These are phyloP conservation scores for Xenotilapia longispinis DNA, from an alignment of 2,113 vertebrate species.

Conservation along the genomic window DNA sequence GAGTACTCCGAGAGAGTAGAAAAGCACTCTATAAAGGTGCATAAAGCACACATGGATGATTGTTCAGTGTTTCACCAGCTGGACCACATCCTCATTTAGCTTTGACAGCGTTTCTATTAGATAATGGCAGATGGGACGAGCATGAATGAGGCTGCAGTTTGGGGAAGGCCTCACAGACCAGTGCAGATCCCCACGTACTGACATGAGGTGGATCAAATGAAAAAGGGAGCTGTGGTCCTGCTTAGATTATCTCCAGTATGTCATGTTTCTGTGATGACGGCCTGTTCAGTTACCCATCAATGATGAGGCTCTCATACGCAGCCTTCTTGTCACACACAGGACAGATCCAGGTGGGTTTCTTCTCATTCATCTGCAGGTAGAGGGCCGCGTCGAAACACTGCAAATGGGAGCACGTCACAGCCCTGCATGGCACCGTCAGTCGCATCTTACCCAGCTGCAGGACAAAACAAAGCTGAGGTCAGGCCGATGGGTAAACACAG, in stretches of 20 bases:
- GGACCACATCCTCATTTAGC: not conserved
- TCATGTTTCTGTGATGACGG: not conserved
- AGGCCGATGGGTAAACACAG: not conserved
- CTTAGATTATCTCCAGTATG: not conserved
- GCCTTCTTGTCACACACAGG: slow-evolving; percentile 98
- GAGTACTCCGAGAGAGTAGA: too few relatives aligned
- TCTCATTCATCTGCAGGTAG: slow-evolving; percentile 99
- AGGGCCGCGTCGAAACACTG: slow-evolving; percentile 98
- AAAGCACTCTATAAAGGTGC: too few relatives aligned
- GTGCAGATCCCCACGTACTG: not conserved
- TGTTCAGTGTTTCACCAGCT: not conserved
- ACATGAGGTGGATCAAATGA: not conserved
- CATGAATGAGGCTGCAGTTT: not conserved
- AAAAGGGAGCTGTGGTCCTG: not conserved
- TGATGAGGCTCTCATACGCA: slow-evolving; percentile 89
- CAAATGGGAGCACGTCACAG: slow-evolving; percentile 93
- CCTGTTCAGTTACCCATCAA: slow-evolving; percentile 81
- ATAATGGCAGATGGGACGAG: not conserved
- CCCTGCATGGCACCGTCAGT: slow-evolving; percentile 89
- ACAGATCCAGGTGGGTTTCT: slow-evolving; percentile 98
- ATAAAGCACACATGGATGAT: not conserved
- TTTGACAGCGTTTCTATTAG: not conserved
- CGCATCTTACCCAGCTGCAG: slow-evolving; percentile 95
- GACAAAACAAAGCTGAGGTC: not conserved
- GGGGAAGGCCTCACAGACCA: not conserved